Percentiles rank a stretch among this genome's conserved stretches.
These are phyloP conservation scores for Chiloscyllium punctatum DNA, from an alignment of 2,797 vertebrate genomes.

Conservation along the genomic window DNA sequence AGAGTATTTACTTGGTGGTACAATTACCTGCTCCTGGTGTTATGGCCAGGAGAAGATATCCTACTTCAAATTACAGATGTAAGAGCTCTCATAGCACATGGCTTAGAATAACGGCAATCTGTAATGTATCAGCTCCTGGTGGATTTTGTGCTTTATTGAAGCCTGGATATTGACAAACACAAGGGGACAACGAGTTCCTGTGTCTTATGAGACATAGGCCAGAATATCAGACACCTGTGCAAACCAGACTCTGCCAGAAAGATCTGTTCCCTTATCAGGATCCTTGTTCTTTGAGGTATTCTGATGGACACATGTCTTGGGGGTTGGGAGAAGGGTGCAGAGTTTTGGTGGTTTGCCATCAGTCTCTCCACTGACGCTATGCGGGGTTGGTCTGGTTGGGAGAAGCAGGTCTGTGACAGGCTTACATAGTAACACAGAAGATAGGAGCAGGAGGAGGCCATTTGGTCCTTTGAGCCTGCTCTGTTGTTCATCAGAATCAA, in stretches of 20 bases:
- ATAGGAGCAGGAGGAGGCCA: too few species aligned
- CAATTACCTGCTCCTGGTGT: not conserved
- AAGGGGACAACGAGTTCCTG: not conserved
- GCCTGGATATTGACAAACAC: not conserved
- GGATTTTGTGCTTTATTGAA: not conserved
- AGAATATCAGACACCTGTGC: not conserved
- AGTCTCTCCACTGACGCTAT: not conserved
- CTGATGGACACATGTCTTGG: not conserved
- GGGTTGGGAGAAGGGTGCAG: too few species aligned
- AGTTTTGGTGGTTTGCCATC: not conserved
- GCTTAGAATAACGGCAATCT: not conserved
- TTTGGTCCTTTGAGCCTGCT: too few species aligned
- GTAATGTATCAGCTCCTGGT: not conserved
- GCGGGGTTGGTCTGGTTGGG: not conserved
- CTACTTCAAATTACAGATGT: not conserved
- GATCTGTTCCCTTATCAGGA: not conserved
- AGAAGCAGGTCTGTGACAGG: not conserved
- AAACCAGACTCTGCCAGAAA: not conserved
- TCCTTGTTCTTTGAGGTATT: not conserved
- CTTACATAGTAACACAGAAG: too few species aligned
- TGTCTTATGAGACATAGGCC: not conserved
- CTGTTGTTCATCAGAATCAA: too few species aligned
- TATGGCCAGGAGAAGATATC: not conserved
- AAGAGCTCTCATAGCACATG: not conserved
- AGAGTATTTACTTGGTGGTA: not conserved